Evolutionary conservation across 1,140 invertebrate species (phyloP).

Genomic region (Bombyx mandarina): DNA sequence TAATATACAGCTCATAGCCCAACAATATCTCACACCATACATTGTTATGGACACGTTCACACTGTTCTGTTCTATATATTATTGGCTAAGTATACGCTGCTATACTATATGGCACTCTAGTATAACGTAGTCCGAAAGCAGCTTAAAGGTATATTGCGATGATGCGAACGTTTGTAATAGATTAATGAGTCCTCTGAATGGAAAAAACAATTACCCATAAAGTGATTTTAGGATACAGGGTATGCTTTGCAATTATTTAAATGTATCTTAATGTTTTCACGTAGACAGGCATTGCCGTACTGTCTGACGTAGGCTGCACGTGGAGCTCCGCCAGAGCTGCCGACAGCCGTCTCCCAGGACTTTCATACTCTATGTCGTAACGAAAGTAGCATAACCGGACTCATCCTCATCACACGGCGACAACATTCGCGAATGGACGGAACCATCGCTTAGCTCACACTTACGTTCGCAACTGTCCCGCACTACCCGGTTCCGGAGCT

Average conservation of each 20-base stretch:
- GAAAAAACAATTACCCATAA: slow-evolving; percentile 73
- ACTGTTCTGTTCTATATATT: no score
- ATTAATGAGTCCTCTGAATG: slow-evolving; percentile 64
- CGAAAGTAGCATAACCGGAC: slow-evolving; percentile 48
- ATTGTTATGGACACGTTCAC: no score
- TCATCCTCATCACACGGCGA: slow-evolving; percentile 42
- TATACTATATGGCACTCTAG: no score
- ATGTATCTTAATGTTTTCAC: slow-evolving; percentile 77
- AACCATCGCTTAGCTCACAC: slow-evolving; percentile 31
- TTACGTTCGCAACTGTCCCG: slow-evolving; percentile 3
- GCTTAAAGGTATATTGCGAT: slow-evolving; percentile 44
- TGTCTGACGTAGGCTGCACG: slow-evolving; percentile 40
- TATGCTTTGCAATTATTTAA: slow-evolving; percentile 81
- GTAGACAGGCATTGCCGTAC: slow-evolving; percentile 56
- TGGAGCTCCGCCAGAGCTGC: slow-evolving; percentile 28
- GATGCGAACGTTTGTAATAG: slow-evolving; percentile 59
- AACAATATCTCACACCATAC: no score
- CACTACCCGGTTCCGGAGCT: not conserved
- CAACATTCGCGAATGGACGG: slow-evolving; percentile 8
- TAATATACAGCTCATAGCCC: no score
- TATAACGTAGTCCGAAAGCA: no score
- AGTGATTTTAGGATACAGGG: slow-evolving; percentile 81
- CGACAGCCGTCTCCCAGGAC: slow-evolving; percentile 50
- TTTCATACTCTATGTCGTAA: slow-evolving; percentile 61
- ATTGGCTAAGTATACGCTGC: no score